phyloP scores from a whole-genome alignment of 2,888 invertebrate species.

The Philhelius pedissequus region DNA sequence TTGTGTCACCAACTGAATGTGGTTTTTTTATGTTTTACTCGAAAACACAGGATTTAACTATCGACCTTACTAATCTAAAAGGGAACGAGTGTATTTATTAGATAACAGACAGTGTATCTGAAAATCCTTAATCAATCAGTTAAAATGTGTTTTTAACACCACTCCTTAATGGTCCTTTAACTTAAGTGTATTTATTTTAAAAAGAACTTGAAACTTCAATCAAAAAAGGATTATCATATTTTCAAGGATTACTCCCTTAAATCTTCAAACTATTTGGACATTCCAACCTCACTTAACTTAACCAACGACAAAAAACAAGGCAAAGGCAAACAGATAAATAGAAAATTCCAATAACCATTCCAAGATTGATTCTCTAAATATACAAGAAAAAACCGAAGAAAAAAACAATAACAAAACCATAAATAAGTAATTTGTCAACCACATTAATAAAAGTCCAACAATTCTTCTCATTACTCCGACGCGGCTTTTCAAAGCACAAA shows the following conservation, averaged over 20 bases:
- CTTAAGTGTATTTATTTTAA: background rate
- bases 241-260: background rate
- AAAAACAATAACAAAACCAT: background rate
- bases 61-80: too few relatives aligned
- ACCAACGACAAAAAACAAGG: background rate
- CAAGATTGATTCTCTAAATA: background rate
- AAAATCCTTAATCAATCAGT: too few relatives aligned
- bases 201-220: background rate
- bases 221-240: background rate
- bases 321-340: background rate
- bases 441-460: slow-evolving; percentile 52
- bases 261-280: background rate
- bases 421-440: slow-evolving; percentile 59
- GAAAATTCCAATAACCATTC: background rate
- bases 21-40: too few relatives aligned
- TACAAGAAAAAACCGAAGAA: background rate
- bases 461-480: slow-evolving; percentile 28
- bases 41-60: too few relatives aligned
- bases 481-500: slow-evolving; percentile 27
- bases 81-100: too few relatives aligned
- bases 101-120: too few relatives aligned
- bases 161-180: background rate
- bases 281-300: background rate
- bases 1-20: too few relatives aligned
- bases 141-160: too few relatives aligned